Percentiles rank a stretch among this genome's conserved stretches.
Conservation (phyloP, 2,113 vertebrate genomes). For the Notothenia coriiceps region DNA sequence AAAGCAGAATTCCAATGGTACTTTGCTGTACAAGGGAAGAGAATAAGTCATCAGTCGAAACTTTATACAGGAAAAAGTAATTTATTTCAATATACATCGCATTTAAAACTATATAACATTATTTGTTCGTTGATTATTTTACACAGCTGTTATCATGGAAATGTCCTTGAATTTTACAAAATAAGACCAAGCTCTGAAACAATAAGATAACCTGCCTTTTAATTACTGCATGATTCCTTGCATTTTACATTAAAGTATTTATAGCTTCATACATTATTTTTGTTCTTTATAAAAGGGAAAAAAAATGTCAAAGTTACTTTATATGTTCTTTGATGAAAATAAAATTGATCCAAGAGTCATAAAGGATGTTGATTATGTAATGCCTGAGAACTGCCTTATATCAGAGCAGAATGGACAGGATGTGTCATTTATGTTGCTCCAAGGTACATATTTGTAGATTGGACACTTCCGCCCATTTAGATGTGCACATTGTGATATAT, state of each 20-base stretch:
- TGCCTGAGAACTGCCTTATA: conserved; percentile 89
- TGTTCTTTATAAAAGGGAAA: conserved; percentile 90
- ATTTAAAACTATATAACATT: conserved; percentile 87
- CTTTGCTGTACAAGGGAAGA: background rate
- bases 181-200: conserved; percentile 94
- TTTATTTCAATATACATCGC: conserved; percentile 88
- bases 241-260: conserved; percentile 80
- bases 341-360: conserved; percentile 74
- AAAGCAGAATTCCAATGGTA: background rate
- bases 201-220: conserved; percentile 84
- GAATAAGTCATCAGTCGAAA: conserved; percentile 7
- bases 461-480: conserved; percentile 26
- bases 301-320: conserved; percentile 64
- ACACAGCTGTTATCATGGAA: conserved; percentile 88
- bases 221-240: conserved; percentile 83
- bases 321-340: conserved; percentile 82
- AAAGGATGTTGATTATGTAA: conserved; percentile 85
- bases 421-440: conserved; percentile 34
- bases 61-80: conserved; percentile 79
- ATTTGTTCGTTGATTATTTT: conserved; percentile 88
- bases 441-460: conserved; percentile 25
- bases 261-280: conserved; percentile 83
- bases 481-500: conserved; percentile 30
- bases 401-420: conserved; percentile 63
- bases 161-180: conserved; percentile 91